Percentiles rank a stretch among this genome's conserved stretches.
Conservation (phyloP, 2,113 vertebrate genomes). For the Etheostoma spectabile region DNA sequence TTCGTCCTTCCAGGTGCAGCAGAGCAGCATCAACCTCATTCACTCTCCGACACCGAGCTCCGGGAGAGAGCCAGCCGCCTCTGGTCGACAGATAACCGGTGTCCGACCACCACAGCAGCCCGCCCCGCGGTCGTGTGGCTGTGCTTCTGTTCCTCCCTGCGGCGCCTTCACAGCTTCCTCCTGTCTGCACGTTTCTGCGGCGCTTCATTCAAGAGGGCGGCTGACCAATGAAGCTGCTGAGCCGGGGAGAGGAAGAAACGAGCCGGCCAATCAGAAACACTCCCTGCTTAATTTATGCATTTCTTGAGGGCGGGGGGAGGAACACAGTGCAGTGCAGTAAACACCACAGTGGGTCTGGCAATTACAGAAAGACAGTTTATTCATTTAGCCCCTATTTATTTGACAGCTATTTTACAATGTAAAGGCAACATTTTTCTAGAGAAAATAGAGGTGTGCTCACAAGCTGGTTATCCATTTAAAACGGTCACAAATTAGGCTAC, state of each 20-base stretch:
- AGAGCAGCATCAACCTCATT: constrained; percentile 97
- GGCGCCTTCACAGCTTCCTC: constrained; percentile 55
- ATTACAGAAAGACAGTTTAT: too few relatives aligned
- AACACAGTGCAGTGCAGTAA: neutral
- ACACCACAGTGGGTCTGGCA: neutral
- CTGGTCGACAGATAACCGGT: constrained; percentile 63
- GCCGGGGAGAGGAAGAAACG: constrained; percentile 21
- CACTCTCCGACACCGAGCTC: constrained; percentile 79
- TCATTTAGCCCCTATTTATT: neutral
- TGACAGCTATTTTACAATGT: neutral
- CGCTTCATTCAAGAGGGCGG: constrained; percentile 68
- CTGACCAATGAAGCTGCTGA: constrained; percentile 65
- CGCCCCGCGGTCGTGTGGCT: constrained; percentile 41
- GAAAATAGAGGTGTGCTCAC: neutral
- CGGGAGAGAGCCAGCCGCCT: constrained; percentile 66
- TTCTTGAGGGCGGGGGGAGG: neutral
- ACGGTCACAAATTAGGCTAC: neutral
- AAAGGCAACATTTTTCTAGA: neutral
- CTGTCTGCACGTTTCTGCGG: constrained; percentile 64
- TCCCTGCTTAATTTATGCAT: constrained; percentile 24
- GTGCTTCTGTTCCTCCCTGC: constrained; percentile 34
- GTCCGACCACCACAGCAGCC: constrained; percentile 45
- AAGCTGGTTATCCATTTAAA: neutral
- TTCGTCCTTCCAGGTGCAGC: constrained; percentile 96
- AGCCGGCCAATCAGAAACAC: constrained; percentile 67